Conservation (phyloP, 2,113 vertebrate genomes). For the Sardina pilchardus region DNA sequence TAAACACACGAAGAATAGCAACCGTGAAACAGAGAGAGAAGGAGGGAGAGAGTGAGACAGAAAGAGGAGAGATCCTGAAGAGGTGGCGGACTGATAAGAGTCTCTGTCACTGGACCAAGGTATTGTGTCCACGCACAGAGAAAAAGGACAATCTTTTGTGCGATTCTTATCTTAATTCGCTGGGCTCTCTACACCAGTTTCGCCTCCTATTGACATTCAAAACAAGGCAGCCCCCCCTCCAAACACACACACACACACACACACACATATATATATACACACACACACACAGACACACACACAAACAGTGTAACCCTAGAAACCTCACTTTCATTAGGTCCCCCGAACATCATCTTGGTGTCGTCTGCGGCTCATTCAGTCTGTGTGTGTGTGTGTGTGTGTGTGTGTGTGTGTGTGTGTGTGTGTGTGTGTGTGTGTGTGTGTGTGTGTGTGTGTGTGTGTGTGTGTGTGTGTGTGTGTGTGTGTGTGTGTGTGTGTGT, state of each 20-base stretch:
- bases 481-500: background rate
- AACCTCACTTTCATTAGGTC: slow-evolving; percentile 66
- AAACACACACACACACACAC: slow-evolving; percentile 22
- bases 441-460: background rate
- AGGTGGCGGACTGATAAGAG: background rate
- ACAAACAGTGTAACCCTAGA: slow-evolving; percentile 67
- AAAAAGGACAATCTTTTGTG: slow-evolving; percentile 63
- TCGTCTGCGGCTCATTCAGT: slow-evolving; percentile 44
- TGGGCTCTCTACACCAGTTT: slow-evolving; percentile 67
- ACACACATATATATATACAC: slow-evolving; percentile 46
- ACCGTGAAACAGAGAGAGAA: background rate
- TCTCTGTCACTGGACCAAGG: slow-evolving; percentile 43
- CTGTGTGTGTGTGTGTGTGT: background rate
- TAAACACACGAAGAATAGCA: background rate
- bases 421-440: too few relatives aligned
- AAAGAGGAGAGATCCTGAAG: background rate
- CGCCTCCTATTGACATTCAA: slow-evolving; percentile 74
- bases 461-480: background rate
- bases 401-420: background rate
- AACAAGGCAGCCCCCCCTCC: slow-evolving; percentile 56
- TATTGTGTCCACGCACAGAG: slow-evolving; percentile 54
- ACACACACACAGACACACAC: slow-evolving; percentile 37
- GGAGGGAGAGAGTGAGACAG: background rate
- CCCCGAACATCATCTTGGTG: slow-evolving; percentile 63
- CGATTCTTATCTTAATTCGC: slow-evolving; percentile 75